These are phyloP conservation scores for Pomatostomus ruficeps DNA, from an alignment of 2,113 vertebrate genomes.

Conservation along the genomic window DNA sequence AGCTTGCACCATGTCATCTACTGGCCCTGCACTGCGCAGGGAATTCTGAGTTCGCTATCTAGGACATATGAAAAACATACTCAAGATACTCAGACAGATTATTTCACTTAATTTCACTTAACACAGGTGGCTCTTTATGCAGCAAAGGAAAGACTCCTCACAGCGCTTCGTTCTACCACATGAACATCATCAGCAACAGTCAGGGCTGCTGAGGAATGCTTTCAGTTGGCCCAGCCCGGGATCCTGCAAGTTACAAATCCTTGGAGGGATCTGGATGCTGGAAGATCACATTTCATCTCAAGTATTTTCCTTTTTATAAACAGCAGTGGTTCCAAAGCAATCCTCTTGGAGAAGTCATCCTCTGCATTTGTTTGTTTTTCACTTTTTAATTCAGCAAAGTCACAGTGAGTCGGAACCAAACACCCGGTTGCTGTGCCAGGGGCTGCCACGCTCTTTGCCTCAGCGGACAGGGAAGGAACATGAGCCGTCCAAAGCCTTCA, in stretches of 20 bases:
- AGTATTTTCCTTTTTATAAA: constrained; percentile 43
- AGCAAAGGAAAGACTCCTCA: not conserved
- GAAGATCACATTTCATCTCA: constrained; percentile 50
- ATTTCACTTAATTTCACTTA: not conserved
- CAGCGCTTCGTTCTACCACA: not conserved
- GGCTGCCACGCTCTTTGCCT: not conserved
- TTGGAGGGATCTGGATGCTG: constrained; percentile 35
- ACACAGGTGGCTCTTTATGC: not conserved
- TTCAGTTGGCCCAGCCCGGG: not conserved
- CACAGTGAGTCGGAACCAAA: not conserved
- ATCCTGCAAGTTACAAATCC: constrained; percentile 34
- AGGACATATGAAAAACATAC: not conserved
- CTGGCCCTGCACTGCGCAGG: not conserved
- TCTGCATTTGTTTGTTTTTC: constrained; percentile 34
- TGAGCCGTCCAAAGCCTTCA: not conserved
- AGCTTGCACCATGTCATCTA: not conserved
- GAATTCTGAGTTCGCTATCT: not conserved
- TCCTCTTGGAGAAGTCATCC: constrained; percentile 27
- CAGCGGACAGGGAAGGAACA: not conserved
- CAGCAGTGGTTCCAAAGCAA: constrained; percentile 40
- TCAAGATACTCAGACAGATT: not conserved
- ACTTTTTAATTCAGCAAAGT: constrained; percentile 26
- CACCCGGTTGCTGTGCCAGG: not conserved
- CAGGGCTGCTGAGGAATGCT: constrained; percentile 7
- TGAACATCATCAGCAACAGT: not conserved